Evolutionary conservation across 2,113 vertebrate species (phyloP), one percentile per base, ranked within the genome.

Genomic region (Odocoileus virginianus): DNA sequence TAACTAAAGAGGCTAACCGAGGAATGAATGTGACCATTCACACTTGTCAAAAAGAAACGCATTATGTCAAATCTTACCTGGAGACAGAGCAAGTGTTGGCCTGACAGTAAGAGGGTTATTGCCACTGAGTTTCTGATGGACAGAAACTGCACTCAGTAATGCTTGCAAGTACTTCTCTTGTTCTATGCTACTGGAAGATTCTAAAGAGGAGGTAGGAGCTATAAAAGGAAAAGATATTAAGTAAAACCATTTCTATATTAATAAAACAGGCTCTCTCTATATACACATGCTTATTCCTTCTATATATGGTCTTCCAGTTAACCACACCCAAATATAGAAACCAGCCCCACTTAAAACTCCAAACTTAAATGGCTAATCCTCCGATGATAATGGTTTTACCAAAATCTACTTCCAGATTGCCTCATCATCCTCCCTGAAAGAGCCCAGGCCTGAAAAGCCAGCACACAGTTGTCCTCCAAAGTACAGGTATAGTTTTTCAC

Each of bases 151-250:
- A 98, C 98, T 99, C 87, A 99, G 98, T 97, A 99, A 99, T 92
- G 99, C 99, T 98, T 99, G 99, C 43, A 99, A 99, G 97, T 99
- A 99, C 90, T 99, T 99, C 87, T 99, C 99, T 98, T 99, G 99
- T 96, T 99, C 99, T 97, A 99, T 99, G 97, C 99, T 99, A 98
- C 99, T 99, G 97, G 99, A 99, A 6, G 99, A 99, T 95, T 99
- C 99, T 45, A 99, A 99, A 92, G 99, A 99, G 3, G 99, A 99
- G 95, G 99, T 98, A 40, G 99, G 99, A 98, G 98, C 99, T 99
- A 93, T 89, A 97, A 94, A 91, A 96, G 67, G 95, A 87, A 87
- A 97, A 98, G 91, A 97, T 0, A 6, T 9, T 76, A 79, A 25
- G 81, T 55, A 97, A 91, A 89, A 45, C 30, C 55, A 19, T 88